Conservation (phyloP, 2,888 invertebrate genomes). For the Meteorus cinctellus region DNA sequence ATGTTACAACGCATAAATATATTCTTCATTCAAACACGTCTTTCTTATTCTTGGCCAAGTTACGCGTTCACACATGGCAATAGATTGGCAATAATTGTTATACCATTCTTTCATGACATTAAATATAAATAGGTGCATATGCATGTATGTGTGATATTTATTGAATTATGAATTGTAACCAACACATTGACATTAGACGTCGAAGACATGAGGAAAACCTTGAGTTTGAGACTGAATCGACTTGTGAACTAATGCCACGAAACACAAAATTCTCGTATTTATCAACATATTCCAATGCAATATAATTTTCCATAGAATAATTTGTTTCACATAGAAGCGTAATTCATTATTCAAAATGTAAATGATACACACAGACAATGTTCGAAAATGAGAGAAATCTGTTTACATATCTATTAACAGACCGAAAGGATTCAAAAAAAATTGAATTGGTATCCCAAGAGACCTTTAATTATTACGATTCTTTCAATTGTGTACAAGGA, state of each 20-base stretch:
- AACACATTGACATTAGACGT: background rate
- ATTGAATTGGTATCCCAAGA: constrained; percentile 21
- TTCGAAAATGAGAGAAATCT: too few species aligned
- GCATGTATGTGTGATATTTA: background rate
- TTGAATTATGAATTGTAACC: background rate
- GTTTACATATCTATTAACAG: constrained; percentile 60
- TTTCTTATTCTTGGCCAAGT: background rate
- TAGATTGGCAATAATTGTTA: background rate
- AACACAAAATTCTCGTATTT: too few species aligned
- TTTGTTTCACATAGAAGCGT: background rate
- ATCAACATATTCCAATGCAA: too few species aligned
- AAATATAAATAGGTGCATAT: background rate
- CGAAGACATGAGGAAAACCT: background rate
- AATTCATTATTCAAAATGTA: background rate
- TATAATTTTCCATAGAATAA: too few species aligned
- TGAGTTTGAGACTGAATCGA: too few species aligned
- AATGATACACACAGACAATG: background rate
- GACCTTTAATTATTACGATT: background rate
- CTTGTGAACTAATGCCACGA: too few species aligned
- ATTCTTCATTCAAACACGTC: background rate
- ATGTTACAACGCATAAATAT: constrained; percentile 13
- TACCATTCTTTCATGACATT: constrained; percentile 1
- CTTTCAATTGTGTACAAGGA: background rate
- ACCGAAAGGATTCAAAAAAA: constrained; percentile 63
- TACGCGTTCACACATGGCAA: background rate